A percentile compares a stretch with the other conserved stretches of the same genome.
Evolutionary conservation across 1,140 invertebrate genomes (phyloP).

Genomic region (Microvelia longipes): DNA sequence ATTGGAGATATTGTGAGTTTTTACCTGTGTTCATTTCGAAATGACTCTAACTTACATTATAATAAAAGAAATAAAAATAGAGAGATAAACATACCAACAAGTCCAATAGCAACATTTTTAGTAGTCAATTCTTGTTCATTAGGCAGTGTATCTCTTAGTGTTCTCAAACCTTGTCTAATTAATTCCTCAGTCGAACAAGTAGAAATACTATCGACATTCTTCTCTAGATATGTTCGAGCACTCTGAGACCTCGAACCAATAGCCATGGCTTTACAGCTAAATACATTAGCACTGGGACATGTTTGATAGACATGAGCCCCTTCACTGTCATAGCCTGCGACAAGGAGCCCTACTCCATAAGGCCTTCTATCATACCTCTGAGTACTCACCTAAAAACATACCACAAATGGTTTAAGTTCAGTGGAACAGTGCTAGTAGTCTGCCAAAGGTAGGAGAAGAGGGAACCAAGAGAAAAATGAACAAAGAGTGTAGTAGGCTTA

Average conservation of each 20-base stretch:
- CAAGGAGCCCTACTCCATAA: constrained; percentile 88
- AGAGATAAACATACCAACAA: constrained; percentile 46
- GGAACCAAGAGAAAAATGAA: no score
- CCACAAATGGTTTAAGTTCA: no score
- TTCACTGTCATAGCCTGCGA: constrained; percentile 86
- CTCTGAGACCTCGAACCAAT: constrained; percentile 96
- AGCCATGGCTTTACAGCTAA: constrained; percentile 96
- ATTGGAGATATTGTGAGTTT: no score
- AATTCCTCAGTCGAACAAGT: constrained; percentile 62
- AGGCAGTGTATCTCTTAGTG: constrained; percentile 83
- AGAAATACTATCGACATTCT: constrained; percentile 63
- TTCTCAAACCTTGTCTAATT: constrained; percentile 85
- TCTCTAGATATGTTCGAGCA: constrained; percentile 92
- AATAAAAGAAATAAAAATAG: no score
- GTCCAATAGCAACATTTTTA: constrained; percentile 86
- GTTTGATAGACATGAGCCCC: constrained; percentile 96
- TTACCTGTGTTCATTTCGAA: no score
- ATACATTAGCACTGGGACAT: constrained; percentile 84
- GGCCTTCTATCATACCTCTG: constrained; percentile 93
- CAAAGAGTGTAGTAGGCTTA: no score
- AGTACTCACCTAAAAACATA: constrained; percentile 54
- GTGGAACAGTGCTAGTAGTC: no score
- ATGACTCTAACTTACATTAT: no score
- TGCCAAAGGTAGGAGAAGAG: no score
- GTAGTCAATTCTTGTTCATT: constrained; percentile 87